A percentile compares a stretch with the other conserved stretches of the same genome.
Conservation (phyloP, 2,797 vertebrate genomes). For the Muscicapa striata region DNA sequence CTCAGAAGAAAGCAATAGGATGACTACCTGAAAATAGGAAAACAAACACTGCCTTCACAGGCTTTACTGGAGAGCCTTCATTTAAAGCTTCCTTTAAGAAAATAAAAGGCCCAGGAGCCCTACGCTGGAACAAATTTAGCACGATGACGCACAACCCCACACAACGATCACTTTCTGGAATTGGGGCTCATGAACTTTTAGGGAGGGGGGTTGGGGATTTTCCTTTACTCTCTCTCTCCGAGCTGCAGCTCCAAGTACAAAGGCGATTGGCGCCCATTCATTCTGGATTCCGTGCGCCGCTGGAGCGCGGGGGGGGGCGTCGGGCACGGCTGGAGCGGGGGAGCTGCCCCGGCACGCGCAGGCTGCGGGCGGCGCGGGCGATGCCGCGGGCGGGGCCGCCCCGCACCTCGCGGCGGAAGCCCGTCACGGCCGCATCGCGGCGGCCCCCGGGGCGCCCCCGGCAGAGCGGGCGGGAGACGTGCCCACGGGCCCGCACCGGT, state of each 20-base stretch:
- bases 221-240: background rate
- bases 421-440: background rate
- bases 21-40: slow-evolving; percentile 27
- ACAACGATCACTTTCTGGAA: background rate
- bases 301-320: accelerated
- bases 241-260: background rate
- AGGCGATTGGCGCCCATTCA: background rate
- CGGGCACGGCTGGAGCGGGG: background rate
- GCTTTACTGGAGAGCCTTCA: background rate
- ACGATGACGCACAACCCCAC: background rate
- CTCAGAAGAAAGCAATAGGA: background rate
- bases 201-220: background rate
- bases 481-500: background rate
- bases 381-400: background rate
- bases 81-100: background rate
- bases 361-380: background rate
- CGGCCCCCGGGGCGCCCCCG: background rate
- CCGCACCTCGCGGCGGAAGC: background rate
- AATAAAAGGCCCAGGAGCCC: background rate
- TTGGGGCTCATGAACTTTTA: background rate
- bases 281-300: background rate
- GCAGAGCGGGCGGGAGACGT: background rate
- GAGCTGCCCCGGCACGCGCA: background rate
- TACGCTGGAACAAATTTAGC: background rate
- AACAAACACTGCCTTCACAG: background rate